Evolutionary conservation across 2,888 invertebrate genomes (phyloP).

Genomic region (Phyllotreta striolata): DNA sequence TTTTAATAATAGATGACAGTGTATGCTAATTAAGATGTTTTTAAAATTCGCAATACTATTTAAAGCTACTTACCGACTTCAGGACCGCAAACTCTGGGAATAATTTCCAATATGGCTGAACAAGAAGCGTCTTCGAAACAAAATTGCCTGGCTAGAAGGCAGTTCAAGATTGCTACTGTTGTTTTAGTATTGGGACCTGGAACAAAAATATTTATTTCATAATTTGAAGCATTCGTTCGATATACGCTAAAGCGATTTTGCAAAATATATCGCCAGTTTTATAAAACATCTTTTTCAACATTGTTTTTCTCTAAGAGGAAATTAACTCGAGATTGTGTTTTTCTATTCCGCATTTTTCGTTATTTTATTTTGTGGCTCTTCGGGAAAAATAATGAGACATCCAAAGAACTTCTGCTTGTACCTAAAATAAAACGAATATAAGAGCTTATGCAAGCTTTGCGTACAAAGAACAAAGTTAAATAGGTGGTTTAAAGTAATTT

Average conservation of each 20-base stretch:
- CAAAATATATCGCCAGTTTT: background rate
- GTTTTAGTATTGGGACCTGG: slow-evolving; percentile 83
- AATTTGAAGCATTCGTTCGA: too few relatives aligned
- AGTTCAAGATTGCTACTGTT: slow-evolving; percentile 84
- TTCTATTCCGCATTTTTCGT: too few relatives aligned
- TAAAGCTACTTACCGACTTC: slow-evolving; percentile 78
- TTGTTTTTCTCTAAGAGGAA: slow-evolving; percentile 10
- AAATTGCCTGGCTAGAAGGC: slow-evolving; percentile 85
- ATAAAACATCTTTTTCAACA: background rate
- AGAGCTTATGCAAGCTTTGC: slow-evolving; percentile 14
- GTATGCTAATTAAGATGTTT: too few relatives aligned
- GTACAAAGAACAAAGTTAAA: slow-evolving; percentile 18
- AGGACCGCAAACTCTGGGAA: slow-evolving; percentile 89
- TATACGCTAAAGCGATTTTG: too few relatives aligned
- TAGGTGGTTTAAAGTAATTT: slow-evolving; percentile 16
- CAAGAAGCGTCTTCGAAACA: slow-evolving; percentile 92
- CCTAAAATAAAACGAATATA: slow-evolving; percentile 17
- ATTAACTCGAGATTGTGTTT: slow-evolving; percentile 7
- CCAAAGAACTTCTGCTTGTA: slow-evolving; percentile 9
- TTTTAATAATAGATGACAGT: too few relatives aligned
- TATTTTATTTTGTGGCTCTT: slow-evolving; percentile 1
- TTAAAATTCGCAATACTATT: background rate
- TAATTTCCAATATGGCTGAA: slow-evolving; percentile 88
- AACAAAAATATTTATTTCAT: slow-evolving; percentile 49
- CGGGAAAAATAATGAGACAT: slow-evolving; percentile 13